A percentile compares a stretch with the other conserved stretches of the same genome.
These are phyloP conservation scores for Cordilura impudica DNA, from an alignment of 2,888 invertebrate species.

Conservation along the genomic window DNA sequence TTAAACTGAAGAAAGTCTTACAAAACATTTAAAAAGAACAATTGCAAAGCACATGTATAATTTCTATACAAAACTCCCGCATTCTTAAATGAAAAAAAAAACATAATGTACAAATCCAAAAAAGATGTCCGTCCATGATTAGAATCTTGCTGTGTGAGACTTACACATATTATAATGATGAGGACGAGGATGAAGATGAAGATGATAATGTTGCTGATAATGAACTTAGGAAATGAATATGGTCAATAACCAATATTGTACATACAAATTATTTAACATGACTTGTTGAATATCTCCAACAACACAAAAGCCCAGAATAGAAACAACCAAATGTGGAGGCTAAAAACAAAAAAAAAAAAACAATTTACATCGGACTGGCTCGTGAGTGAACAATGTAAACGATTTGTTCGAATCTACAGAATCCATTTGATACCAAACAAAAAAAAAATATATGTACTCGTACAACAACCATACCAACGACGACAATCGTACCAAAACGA, in stretches of 20 bases:
- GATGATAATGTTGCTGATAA: slow-evolving; percentile 20
- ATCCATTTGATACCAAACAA: neutral
- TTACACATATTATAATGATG: neutral
- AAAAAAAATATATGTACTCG: neutral
- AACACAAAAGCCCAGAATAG: neutral
- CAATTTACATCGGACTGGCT: neutral
- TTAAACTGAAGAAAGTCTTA: neutral
- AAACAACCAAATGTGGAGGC: neutral
- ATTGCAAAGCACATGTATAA: too few relatives aligned
- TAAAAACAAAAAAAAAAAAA: neutral
- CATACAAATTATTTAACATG: slow-evolving; percentile 37
- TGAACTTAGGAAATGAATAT: slow-evolving; percentile 24
- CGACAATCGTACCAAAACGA: neutral
- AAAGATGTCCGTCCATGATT: neutral
- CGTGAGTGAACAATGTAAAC: slow-evolving; percentile 35
- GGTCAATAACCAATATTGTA: slow-evolving; percentile 40
- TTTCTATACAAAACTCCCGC: neutral
- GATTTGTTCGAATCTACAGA: slow-evolving; percentile 25
- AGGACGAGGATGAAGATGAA: slow-evolving; percentile 17
- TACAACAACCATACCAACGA: neutral
- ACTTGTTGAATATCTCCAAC: neutral
- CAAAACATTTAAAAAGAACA: neutral
- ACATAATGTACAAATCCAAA: neutral
- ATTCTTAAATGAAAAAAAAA: neutral
- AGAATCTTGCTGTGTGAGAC: too few relatives aligned